Percentiles rank a stretch among this genome's conserved stretches.
phyloP scores from a whole-genome alignment of 2,797 vertebrate genomes.

The Alexandromys oeconomus region DNA sequence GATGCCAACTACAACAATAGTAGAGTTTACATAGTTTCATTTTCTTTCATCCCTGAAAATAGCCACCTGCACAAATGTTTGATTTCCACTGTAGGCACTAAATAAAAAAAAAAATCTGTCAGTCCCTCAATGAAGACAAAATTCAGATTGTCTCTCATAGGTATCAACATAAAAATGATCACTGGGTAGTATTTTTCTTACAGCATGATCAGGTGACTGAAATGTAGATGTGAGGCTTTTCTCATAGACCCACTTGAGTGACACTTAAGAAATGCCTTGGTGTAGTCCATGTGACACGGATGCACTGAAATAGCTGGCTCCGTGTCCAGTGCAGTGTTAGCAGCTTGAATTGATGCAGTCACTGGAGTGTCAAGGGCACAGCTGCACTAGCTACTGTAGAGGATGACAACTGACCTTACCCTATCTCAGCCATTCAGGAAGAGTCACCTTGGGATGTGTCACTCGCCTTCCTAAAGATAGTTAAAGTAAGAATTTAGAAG shows the following conservation, averaged over 20 bases:
- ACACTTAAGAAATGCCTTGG: not conserved
- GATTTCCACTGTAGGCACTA: not conserved
- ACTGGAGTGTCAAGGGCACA: not conserved
- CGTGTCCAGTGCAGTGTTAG: too few species aligned
- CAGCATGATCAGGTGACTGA: not conserved
- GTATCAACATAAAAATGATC: not conserved
- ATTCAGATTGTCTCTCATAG: not conserved
- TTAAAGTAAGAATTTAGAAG: constrained; percentile 33
- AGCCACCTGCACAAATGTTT: not conserved
- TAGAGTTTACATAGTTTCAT: not conserved
- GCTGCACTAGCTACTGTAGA: not conserved
- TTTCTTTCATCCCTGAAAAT: constrained; percentile 34
- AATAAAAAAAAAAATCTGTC: not conserved
- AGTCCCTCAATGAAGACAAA: not conserved
- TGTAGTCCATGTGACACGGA: not conserved
- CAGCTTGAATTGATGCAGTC: not conserved
- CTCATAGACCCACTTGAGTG: not conserved
- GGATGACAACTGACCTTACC: not conserved
- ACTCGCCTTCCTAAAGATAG: not conserved
- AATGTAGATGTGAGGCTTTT: not conserved
- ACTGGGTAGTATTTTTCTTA: not conserved
- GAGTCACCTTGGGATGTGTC: not conserved
- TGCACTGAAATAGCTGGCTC: not conserved
- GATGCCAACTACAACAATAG: not conserved
- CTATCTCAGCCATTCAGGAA: not conserved